Percentiles rank a stretch among this genome's conserved stretches.
phyloP scores from a whole-genome alignment of 2,888 invertebrate species.

The Parnassius orleans region DNA sequence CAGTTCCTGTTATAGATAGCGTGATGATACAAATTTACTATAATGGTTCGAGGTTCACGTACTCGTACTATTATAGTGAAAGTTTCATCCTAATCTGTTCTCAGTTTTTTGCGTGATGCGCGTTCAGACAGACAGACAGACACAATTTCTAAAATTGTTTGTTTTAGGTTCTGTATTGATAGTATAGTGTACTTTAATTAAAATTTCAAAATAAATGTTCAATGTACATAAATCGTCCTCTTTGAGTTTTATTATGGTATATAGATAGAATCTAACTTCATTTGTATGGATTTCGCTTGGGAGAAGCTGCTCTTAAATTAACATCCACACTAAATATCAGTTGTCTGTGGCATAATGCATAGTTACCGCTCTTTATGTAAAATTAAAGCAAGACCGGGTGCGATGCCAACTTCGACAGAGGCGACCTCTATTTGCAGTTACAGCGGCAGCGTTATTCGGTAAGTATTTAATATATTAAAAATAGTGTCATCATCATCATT shows the following conservation, averaged over 20 bases:
- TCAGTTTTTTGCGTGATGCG: no score
- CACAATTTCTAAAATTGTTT: no score
- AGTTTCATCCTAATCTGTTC: no score
- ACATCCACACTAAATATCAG: conserved; percentile 28
- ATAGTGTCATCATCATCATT: no score
- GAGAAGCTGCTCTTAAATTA: conserved; percentile 16
- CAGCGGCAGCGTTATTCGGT: conserved; percentile 38
- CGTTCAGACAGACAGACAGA: no score
- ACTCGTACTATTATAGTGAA: no score
- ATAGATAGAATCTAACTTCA: neutral
- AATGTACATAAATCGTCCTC: neutral
- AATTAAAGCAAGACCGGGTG: conserved; percentile 46
- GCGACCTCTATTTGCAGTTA: conserved; percentile 41
- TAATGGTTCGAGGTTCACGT: no score
- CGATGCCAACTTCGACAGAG: conserved; percentile 41
- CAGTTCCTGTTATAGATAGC: no score
- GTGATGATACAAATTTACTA: no score
- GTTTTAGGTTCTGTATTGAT: no score
- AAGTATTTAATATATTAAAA: conserved; percentile 2
- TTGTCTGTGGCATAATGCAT: conserved; percentile 31
- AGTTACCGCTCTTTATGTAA: conserved; percentile 43
- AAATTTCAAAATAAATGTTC: neutral
- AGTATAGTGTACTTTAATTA: no score
- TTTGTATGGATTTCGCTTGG: neutral
- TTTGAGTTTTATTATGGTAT: neutral